These are phyloP conservation scores for Nomada fucata DNA, from an alignment of 2,888 invertebrate genomes.

Conservation along the genomic window DNA sequence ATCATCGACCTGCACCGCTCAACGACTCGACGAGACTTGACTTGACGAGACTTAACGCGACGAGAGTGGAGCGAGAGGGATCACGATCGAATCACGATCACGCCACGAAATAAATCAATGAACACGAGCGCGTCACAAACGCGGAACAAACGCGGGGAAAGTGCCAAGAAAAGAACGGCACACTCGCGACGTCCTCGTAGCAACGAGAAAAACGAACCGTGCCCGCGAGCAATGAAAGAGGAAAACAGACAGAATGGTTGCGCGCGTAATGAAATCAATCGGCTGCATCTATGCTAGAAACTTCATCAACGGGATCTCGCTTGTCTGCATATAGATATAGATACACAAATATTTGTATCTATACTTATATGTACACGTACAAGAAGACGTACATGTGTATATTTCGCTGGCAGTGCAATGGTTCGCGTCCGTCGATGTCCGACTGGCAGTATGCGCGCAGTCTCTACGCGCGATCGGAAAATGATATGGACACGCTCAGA, in stretches of 20 bases:
- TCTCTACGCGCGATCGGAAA: constrained; percentile 8
- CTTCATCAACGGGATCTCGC: neutral
- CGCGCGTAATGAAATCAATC: constrained; percentile 34
- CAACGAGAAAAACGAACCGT: constrained; percentile 26
- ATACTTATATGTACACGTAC: neutral
- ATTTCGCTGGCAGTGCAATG: constrained; percentile 62
- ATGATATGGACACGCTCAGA: neutral
- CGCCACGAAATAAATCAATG: constrained; percentile 60
- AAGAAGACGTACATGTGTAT: constrained; percentile 13
- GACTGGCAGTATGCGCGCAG: constrained; percentile 52
- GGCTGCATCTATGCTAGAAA: constrained; percentile 4
- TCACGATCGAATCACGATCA: constrained; percentile 41
- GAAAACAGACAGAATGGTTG: neutral
- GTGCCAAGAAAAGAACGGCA: constrained; percentile 14
- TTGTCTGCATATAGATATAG: constrained; percentile 10
- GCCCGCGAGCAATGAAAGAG: constrained; percentile 19
- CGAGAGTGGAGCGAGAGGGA: constrained; percentile 45
- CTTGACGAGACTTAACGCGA: constrained; percentile 11
- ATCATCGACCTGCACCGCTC: neutral
- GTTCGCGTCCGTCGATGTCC: constrained; percentile 45
- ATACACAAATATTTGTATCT: neutral
- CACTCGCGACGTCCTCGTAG: constrained; percentile 19
- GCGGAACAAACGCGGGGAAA: constrained; percentile 11
- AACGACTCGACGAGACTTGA: neutral
- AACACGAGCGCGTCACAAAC: constrained; percentile 39